These are phyloP conservation scores for Odontamblyopus rebecca DNA, from an alignment of 2,797 vertebrate species.

Conservation along the genomic window DNA sequence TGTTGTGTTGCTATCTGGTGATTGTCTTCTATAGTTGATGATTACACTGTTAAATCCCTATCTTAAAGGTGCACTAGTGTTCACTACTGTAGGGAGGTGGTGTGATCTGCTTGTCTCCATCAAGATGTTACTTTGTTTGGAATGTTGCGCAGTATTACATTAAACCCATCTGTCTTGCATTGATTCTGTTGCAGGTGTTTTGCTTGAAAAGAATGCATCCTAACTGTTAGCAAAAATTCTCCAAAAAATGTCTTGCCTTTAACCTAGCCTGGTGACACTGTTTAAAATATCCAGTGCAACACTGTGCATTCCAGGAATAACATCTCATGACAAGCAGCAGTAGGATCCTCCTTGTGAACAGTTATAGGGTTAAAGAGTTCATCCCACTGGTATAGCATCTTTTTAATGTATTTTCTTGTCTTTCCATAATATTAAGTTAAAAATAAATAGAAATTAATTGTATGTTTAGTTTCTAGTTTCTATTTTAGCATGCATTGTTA, in stretches of 20 bases:
- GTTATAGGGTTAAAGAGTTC: not conserved
- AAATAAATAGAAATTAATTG: slow-evolving; percentile 1
- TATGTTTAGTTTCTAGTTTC: no score
- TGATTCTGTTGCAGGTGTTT: no score
- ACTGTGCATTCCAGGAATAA: no score
- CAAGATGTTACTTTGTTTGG: not conserved
- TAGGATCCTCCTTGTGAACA: no score
- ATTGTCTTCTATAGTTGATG: slow-evolving; percentile 40
- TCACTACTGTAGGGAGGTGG: not conserved
- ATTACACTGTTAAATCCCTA: slow-evolving; percentile 38
- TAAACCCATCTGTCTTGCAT: no score
- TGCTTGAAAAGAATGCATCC: no score
- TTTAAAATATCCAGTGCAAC: no score
- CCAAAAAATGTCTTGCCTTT: no score
- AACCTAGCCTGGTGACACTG: no score
- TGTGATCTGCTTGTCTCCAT: not conserved
- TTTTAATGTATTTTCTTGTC: not conserved
- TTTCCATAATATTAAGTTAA: not conserved
- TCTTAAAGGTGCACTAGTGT: slow-evolving; percentile 14
- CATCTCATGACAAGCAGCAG: no score
- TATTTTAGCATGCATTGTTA: slow-evolving; percentile 37
- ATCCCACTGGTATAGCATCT: not conserved
- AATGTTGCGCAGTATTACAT: no score
- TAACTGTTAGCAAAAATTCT: no score
- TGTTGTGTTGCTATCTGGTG: slow-evolving; percentile 2